Percentiles rank a stretch among this genome's conserved stretches.
phyloP scores from a whole-genome alignment of 2,888 invertebrate genomes.

The Nymphalis urticae region DNA sequence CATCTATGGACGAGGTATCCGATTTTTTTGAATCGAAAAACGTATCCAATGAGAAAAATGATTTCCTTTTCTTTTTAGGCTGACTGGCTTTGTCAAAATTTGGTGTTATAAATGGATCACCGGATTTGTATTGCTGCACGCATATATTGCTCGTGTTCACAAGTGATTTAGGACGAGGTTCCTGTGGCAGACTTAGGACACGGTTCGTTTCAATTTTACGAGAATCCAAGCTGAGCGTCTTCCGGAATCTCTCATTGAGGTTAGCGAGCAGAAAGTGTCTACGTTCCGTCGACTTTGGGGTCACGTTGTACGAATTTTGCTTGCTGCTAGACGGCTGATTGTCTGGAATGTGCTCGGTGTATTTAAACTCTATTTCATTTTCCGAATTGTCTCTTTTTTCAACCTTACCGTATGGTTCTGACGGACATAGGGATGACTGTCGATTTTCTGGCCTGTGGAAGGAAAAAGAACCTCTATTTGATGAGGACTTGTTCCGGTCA shows the following conservation, averaged over 20 bases:
- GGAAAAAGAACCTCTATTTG: constrained; percentile 72
- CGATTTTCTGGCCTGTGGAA: constrained; percentile 70
- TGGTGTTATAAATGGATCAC: constrained; percentile 58
- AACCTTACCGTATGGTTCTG: constrained; percentile 55
- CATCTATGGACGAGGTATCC: constrained; percentile 75
- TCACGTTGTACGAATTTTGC: constrained; percentile 70
- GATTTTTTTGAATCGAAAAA: constrained; percentile 78
- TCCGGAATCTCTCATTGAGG: constrained; percentile 74
- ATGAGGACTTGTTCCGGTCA: constrained; percentile 64
- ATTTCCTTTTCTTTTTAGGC: constrained; percentile 76
- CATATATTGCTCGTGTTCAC: constrained; percentile 71
- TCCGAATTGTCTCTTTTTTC: constrained; percentile 65
- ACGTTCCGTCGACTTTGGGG: constrained; percentile 73
- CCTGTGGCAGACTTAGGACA: constrained; percentile 62
- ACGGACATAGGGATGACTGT: constrained; percentile 58
- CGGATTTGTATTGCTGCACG: constrained; percentile 62
- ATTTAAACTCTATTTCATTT: constrained; percentile 76
- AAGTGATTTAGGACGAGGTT: constrained; percentile 72
- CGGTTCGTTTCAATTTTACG: constrained; percentile 71
- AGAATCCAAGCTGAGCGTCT: constrained; percentile 77
- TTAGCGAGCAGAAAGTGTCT: constrained; percentile 71
- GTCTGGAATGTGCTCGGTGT: constrained; percentile 73
- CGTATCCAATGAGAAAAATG: constrained; percentile 78
- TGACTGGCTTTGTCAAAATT: constrained; percentile 69
- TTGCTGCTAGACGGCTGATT: constrained; percentile 72